Evolutionary conservation across 2,888 invertebrate genomes (phyloP).

Genomic region (Myathropa florea): DNA sequence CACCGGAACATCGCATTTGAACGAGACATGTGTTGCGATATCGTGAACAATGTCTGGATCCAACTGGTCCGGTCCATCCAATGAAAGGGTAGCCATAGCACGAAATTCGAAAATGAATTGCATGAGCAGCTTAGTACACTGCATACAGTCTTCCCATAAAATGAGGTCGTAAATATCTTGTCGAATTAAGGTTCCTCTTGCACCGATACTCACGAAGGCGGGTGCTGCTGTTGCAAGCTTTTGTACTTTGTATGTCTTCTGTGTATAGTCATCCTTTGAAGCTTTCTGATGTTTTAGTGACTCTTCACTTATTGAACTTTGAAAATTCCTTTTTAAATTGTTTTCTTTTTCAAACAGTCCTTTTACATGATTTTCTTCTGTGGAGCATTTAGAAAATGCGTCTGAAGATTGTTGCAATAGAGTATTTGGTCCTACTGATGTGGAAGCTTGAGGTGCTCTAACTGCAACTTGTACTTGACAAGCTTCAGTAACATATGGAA

Average conservation of each 20-base stretch:
- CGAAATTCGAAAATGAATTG: conserved; percentile 5
- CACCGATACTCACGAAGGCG: not conserved
- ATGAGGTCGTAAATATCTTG: conserved; percentile 13
- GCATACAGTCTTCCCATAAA: conserved; percentile 1
- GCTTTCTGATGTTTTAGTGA: too few relatives aligned
- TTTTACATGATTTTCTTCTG: too few relatives aligned
- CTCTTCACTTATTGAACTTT: too few relatives aligned
- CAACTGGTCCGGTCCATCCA: not conserved
- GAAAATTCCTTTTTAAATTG: too few relatives aligned
- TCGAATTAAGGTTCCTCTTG: conserved; percentile 26
- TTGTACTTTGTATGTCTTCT: not conserved
- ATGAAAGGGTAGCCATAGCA: not conserved
- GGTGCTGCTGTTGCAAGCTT: not conserved
- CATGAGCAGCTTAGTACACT: conserved; percentile 3
- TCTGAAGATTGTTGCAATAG: too few relatives aligned
- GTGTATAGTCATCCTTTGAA: too few relatives aligned
- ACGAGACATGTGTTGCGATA: conserved; percentile 3
- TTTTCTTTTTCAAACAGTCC: too few relatives aligned
- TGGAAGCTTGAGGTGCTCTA: too few relatives aligned
- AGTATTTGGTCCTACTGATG: too few relatives aligned
- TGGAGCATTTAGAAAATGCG: too few relatives aligned
- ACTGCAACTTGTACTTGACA: too few relatives aligned
- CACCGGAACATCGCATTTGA: not conserved
- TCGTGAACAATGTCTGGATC: conserved; percentile 10
- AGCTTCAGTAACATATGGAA: too few relatives aligned